Conservation (phyloP, 2,888 invertebrate species). For the Cactoblastis cactorum region DNA sequence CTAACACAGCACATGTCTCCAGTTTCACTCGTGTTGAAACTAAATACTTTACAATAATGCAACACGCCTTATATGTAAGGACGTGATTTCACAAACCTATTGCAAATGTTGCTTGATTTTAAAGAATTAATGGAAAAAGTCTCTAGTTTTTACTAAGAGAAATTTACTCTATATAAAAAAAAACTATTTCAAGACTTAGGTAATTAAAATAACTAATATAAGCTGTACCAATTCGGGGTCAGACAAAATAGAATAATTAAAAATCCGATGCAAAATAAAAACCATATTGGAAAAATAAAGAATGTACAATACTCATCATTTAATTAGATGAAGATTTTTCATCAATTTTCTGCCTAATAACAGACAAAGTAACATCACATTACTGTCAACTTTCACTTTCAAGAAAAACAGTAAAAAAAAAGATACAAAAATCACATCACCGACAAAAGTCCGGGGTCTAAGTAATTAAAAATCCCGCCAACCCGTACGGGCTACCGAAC, state of each 20-base stretch:
- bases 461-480: conserved; percentile 10
- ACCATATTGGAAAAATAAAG: no score
- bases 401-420: neutral
- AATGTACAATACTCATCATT: no score
- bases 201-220: no score
- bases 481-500: conserved; percentile 18
- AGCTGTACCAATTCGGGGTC: no score
- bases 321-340: no score
- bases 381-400: neutral
- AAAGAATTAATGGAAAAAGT: neutral
- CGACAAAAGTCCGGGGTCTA: neutral
- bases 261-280: no score
- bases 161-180: no score
- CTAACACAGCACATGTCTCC: conserved; percentile 2
- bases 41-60: neutral
- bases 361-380: neutral
- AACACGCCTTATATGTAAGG: neutral
- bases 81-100: neutral
- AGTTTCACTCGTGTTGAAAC: neutral
- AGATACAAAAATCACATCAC: neutral
- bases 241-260: no score
- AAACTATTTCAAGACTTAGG: no score
- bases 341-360: no score
- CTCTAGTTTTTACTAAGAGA: no score
- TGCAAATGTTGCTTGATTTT: neutral